A percentile compares a stretch with the other conserved stretches of the same genome.
These are phyloP conservation scores for Strigamia crassipes DNA, from an alignment of 2,888 invertebrate genomes.

Conservation along the genomic window DNA sequence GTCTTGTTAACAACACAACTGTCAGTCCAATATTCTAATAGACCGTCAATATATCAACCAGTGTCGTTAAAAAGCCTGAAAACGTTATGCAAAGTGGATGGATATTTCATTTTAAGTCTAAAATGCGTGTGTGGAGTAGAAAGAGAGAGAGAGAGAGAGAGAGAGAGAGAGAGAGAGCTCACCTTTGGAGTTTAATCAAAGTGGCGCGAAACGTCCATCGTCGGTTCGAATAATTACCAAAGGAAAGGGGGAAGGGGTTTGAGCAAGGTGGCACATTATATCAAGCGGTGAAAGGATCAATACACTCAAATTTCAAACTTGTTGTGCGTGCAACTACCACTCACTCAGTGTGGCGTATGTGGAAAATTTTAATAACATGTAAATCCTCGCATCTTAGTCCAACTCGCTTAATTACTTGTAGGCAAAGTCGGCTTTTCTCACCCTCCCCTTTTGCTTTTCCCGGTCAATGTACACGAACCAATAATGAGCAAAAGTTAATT, in stretches of 20 bases:
- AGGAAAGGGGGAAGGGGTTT: slow-evolving; percentile 37
- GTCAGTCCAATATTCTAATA: not conserved
- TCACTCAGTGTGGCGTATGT: slow-evolving; percentile 36
- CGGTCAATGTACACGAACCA: slow-evolving; percentile 8
- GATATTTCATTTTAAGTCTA: slow-evolving; percentile 20
- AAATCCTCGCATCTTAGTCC: slow-evolving; percentile 46
- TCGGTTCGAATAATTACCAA: slow-evolving; percentile 41
- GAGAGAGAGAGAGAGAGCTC: not conserved
- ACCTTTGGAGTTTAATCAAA: slow-evolving; percentile 44
- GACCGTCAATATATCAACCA: not conserved
- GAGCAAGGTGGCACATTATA: slow-evolving; percentile 45
- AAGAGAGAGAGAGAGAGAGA: not conserved
- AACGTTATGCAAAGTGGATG: slow-evolving; percentile 3
- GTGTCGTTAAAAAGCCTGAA: not conserved
- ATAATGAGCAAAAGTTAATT: slow-evolving; percentile 20
- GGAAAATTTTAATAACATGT: slow-evolving; percentile 48
- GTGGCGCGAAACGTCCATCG: slow-evolving; percentile 44
- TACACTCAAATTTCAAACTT: slow-evolving; percentile 47
- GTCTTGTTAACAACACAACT: too few relatives aligned
- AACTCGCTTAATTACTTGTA: slow-evolving; percentile 46
- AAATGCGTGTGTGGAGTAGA: not conserved
- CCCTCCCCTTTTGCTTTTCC: slow-evolving; percentile 8
- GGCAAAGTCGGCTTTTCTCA: slow-evolving; percentile 20
- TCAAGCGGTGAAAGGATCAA: slow-evolving; percentile 45
- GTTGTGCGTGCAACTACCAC: slow-evolving; percentile 45